Evolutionary conservation across 1,140 invertebrate genomes (phyloP).

Genomic region (Diachasma alloeum): DNA sequence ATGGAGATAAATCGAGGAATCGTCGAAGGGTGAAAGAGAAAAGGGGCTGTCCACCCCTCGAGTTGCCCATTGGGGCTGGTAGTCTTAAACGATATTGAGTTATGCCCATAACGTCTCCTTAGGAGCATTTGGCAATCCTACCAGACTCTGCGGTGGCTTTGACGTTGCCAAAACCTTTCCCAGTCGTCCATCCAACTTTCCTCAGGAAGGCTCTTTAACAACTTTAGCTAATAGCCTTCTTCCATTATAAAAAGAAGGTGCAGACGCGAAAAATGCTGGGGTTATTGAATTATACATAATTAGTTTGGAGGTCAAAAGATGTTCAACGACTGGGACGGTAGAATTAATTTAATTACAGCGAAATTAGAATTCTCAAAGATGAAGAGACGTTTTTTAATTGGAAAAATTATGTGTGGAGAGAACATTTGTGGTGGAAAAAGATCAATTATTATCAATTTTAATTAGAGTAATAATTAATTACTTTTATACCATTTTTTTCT

Average conservation of each 20-base stretch:
- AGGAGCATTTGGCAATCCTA: constrained; percentile 33
- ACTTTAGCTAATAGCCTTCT: background rate
- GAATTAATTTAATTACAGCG: no score
- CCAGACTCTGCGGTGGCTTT: constrained; percentile 33
- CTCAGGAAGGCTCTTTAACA: background rate
- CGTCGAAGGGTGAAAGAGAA: constrained; percentile 33
- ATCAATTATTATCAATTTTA: no score
- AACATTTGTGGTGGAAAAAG: no score
- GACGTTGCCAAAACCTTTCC: constrained; percentile 29
- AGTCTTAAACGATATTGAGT: constrained; percentile 58
- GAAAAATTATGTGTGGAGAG: no score
- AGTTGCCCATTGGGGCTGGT: constrained; percentile 15
- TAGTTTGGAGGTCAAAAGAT: background rate
- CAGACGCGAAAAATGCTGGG: background rate
- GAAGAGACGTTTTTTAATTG: no score
- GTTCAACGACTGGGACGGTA: background rate
- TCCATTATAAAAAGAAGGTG: background rate
- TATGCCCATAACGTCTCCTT: constrained; percentile 56
- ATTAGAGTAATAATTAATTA: no score
- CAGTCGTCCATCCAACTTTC: background rate
- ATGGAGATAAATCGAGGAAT: constrained; percentile 22
- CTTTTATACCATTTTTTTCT: no score
- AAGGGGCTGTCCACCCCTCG: constrained; percentile 39
- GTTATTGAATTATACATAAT: background rate
- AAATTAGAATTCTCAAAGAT: no score